These are phyloP conservation scores for Panulirus ornatus DNA, from an alignment of 1,140 invertebrate genomes.

Conservation along the genomic window DNA sequence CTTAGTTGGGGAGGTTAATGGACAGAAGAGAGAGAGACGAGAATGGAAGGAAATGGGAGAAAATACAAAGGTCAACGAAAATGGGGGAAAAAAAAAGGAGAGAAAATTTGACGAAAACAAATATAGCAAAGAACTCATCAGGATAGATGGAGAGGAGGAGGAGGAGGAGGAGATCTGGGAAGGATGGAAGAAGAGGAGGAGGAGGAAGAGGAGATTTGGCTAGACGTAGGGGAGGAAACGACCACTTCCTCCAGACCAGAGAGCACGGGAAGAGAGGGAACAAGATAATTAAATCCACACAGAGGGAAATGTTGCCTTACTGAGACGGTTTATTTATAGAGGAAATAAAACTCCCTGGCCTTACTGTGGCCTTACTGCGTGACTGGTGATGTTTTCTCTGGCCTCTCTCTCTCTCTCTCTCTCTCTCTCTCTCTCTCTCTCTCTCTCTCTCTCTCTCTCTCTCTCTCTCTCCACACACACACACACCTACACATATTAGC, in stretches of 20 bases:
- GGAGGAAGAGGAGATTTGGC: background rate
- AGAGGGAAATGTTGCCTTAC: background rate
- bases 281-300: background rate
- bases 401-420: no score
- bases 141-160: background rate
- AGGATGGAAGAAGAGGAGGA: background rate
- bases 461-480: no score
- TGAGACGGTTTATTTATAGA: conserved; percentile 15
- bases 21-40: no score
- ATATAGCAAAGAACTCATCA: no score
- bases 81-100: background rate
- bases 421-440: no score
- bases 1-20: no score
- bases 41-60: background rate
- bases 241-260: no score
- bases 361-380: background rate
- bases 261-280: background rate
- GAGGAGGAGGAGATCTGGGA: background rate
- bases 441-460: no score
- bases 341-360: background rate
- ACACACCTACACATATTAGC: no score
- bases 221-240: no score
- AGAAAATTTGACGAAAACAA: no score
- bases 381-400: no score
- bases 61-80: background rate